Conservation (phyloP, 2,113 vertebrate genomes). For the Indicator maculatus region DNA sequence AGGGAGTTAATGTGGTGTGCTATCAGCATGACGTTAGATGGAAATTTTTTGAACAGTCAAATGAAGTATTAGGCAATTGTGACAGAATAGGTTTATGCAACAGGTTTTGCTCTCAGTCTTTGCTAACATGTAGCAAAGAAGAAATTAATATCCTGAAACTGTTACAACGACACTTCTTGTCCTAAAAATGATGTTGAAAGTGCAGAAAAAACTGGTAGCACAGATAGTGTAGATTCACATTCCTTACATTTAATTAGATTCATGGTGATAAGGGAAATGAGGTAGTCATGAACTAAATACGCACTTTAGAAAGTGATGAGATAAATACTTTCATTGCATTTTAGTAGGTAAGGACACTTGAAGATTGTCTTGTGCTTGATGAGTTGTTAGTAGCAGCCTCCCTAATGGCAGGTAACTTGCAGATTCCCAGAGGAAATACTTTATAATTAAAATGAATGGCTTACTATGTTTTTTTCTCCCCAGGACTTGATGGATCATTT, state of each 20-base stretch:
- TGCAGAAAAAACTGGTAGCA: background rate
- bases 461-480: constrained; percentile 44
- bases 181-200: background rate
- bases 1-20: background rate
- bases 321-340: background rate
- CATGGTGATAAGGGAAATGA: background rate
- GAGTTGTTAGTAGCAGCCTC: background rate
- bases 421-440: background rate
- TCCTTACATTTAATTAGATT: background rate
- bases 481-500: constrained; percentile 85
- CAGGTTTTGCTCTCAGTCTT: background rate
- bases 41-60: background rate
- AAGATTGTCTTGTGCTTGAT: background rate
- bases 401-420: background rate
- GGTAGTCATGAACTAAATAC: background rate
- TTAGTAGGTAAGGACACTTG: background rate
- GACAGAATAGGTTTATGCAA: background rate
- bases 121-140: background rate
- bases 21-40: background rate
- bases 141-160: background rate
- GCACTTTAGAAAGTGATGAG: background rate
- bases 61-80: background rate
- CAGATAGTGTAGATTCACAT: background rate
- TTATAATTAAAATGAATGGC: background rate
- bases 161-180: background rate